These are phyloP conservation scores for Leucophora obtusa DNA, from an alignment of 2,888 invertebrate species.

Conservation along the genomic window DNA sequence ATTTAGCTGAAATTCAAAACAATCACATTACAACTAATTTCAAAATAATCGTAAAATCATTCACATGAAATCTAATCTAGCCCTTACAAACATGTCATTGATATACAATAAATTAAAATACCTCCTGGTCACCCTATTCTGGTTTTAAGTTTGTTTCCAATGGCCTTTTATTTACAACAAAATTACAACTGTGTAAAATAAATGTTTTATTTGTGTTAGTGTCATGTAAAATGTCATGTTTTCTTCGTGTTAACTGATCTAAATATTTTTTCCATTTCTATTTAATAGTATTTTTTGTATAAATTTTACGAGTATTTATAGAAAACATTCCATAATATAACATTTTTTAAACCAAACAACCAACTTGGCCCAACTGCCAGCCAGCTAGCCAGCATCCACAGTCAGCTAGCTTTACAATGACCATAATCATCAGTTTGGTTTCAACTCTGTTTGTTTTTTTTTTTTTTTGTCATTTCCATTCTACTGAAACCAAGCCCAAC, in stretches of 20 bases:
- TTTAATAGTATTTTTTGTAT: slow-evolving; percentile 68
- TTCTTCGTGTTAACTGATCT: slow-evolving; percentile 74
- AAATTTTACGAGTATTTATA: slow-evolving; percentile 46
- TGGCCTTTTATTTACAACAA: slow-evolving; percentile 57
- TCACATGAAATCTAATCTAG: neutral
- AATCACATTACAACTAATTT: too few species aligned
- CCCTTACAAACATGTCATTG: neutral
- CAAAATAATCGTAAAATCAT: neutral
- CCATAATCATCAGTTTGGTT: slow-evolving; percentile 61
- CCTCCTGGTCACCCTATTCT: slow-evolving; percentile 48
- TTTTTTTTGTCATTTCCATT: slow-evolving; percentile 6
- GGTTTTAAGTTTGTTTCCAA: slow-evolving; percentile 15
- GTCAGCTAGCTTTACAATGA: slow-evolving; percentile 25
- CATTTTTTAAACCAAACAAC: slow-evolving; percentile 35
- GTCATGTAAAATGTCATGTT: slow-evolving; percentile 74
- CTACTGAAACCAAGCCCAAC: slow-evolving; percentile 42
- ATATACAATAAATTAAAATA: slow-evolving; percentile 45
- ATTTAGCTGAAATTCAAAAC: too few species aligned
- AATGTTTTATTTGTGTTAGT: slow-evolving; percentile 64
- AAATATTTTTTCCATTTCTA: slow-evolving; percentile 70
- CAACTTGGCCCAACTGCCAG: neutral
- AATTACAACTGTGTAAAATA: slow-evolving; percentile 59
- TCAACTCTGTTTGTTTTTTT: slow-evolving; percentile 41
- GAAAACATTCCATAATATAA: slow-evolving; percentile 61
- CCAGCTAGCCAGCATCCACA: slow-evolving; percentile 7